Evolutionary conservation across 2,797 vertebrate genomes (phyloP), one percentile per base, ranked within the genome.

Genomic region (Acanthiza pusilla): DNA sequence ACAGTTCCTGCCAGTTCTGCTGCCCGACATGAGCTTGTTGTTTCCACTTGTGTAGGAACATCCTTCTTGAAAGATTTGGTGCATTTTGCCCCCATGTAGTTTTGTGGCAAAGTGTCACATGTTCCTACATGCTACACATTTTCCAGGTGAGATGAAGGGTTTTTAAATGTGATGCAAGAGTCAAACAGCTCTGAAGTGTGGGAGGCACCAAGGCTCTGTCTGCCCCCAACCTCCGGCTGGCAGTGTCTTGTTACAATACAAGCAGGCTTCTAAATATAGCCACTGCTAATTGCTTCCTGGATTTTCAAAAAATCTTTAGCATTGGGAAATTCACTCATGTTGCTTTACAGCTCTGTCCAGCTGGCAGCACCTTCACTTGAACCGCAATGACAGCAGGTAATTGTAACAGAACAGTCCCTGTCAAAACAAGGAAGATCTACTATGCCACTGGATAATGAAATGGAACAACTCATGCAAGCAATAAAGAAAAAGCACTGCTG

Each of bases 331-430:
- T 97, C 70, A 84, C 55, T 94, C 17, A 23, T 92, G 78, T 89
- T 96, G 72, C 92, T 74, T 86, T 93, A 94, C 67, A 87, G 83
- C 74, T 94, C 73, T 92, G 82, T 97, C 95, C 96, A 97, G 93
- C 95, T 97, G 97, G 90, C 89, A 97, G 91, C 72, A 91, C 85
- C 87, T 81, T 85, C 74, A 40, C 88, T 57, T 53, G 95, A 96
- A 97, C 97, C 50, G 0, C 89, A 95, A 55, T 1, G 84, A 95
- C 93, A 97, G 96, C 93, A 97, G 95, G 96, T 97, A 97, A 96
- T 94, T 94, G 73, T 94, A 89, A 77, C 68, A 85, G 83, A 93
- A 7, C 89, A 93, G 73, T 76, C 76, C 70, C 92, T 94, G 94
- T 96, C 94, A 91, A 91, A 93, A 88, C 88, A 81, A 57, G 83